Conservation (phyloP, 2,888 invertebrate species). For the Lycophotia porphyrea region DNA sequence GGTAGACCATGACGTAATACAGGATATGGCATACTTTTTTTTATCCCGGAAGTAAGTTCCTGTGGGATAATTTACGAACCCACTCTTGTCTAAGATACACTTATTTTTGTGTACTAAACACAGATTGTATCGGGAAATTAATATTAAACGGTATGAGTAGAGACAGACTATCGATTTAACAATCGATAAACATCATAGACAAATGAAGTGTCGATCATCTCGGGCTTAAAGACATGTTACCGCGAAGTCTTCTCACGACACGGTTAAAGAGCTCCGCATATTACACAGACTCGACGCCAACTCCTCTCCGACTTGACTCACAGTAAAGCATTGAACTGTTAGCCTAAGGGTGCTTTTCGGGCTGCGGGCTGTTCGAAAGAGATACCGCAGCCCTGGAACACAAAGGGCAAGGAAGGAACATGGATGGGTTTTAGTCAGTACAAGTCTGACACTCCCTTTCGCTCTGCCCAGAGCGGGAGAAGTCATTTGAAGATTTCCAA, state of each 20-base stretch:
- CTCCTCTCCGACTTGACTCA: background rate
- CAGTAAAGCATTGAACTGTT: background rate
- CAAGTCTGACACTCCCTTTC: no score
- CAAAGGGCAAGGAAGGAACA: no score
- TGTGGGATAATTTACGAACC: background rate
- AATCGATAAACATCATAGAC: conserved; percentile 48
- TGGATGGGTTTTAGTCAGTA: no score
- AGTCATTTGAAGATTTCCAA: no score
- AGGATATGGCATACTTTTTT: background rate
- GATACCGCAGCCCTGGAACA: no score
- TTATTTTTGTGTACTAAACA: background rate
- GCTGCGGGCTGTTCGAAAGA: no score
- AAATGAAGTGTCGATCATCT: conserved; percentile 46
- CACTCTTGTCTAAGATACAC: background rate
- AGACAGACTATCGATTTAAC: conserved; percentile 32
- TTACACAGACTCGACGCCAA: background rate
- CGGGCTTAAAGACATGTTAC: conserved; percentile 52
- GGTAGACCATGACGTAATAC: background rate
- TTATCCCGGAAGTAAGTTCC: background rate
- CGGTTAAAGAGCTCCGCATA: conserved; percentile 16
- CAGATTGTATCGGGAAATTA: conserved; percentile 9
- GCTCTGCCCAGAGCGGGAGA: no score
- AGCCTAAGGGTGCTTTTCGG: background rate
- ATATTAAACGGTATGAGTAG: background rate
- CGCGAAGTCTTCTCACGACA: conserved; percentile 36